These are phyloP conservation scores for Rhogogaster chlorosoma DNA, from an alignment of 2,888 invertebrate species.

Conservation along the genomic window DNA sequence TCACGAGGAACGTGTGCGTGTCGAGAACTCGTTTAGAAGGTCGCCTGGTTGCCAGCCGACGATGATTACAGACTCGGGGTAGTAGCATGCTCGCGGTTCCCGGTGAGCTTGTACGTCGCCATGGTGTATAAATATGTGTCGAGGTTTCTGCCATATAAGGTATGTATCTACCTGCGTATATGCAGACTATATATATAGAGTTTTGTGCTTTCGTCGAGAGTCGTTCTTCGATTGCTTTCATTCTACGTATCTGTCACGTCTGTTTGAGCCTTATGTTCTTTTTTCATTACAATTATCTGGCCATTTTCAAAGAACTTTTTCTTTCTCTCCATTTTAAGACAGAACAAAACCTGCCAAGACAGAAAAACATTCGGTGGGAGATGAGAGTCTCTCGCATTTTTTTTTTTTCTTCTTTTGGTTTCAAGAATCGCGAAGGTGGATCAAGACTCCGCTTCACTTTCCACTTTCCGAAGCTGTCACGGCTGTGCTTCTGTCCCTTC, in stretches of 20 bases:
- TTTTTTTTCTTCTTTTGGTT: neutral
- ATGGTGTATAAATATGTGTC: constrained; percentile 39
- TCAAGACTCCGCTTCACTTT: neutral
- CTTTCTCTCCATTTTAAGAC: neutral
- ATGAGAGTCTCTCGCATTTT: neutral
- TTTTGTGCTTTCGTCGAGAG: neutral
- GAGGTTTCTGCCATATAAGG: neutral
- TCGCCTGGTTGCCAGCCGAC: constrained; percentile 60
- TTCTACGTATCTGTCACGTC: neutral
- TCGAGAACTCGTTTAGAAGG: constrained; percentile 66
- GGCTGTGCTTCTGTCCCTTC: neutral
- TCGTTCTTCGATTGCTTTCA: constrained; percentile 5
- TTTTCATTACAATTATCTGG: neutral
- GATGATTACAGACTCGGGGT: constrained; percentile 41
- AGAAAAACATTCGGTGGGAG: neutral
- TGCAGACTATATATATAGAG: neutral
- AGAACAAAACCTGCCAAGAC: neutral
- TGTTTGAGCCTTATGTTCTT: neutral
- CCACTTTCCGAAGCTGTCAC: constrained; percentile 20
- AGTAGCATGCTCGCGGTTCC: constrained; percentile 28
- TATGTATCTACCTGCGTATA: too few relatives aligned
- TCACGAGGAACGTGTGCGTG: constrained; percentile 28
- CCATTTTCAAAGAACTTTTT: neutral
- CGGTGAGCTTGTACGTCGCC: constrained; percentile 35
- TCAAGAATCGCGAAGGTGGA: constrained; percentile 14